These are phyloP conservation scores for Coilia nasus DNA, from an alignment of 2,797 vertebrate species.

Conservation along the genomic window DNA sequence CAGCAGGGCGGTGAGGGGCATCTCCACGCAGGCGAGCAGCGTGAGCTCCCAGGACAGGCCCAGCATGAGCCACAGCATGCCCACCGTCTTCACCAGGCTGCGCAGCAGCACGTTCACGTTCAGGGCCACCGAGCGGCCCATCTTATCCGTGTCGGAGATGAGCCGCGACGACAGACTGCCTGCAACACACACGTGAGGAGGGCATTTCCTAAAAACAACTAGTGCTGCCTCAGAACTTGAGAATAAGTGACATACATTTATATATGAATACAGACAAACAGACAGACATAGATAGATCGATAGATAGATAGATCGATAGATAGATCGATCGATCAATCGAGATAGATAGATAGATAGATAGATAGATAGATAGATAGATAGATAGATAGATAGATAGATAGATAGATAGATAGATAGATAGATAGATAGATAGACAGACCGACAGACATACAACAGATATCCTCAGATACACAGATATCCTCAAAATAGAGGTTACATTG, in stretches of 20 bases:
- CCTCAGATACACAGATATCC: neutral
- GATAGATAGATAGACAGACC: too few relatives aligned
- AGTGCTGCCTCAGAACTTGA: neutral
- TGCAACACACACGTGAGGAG: slow-evolving; percentile 48
- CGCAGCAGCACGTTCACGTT: slow-evolving; percentile 80
- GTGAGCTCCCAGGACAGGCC: slow-evolving; percentile 82
- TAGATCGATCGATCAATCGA: too few relatives aligned
- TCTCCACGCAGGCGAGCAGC: slow-evolving; percentile 77
- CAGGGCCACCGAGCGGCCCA: slow-evolving; percentile 78
- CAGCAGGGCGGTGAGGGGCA: slow-evolving; percentile 68
- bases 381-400: too few relatives aligned
- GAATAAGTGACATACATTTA: too few relatives aligned
- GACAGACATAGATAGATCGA: too few relatives aligned
- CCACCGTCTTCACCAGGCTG: slow-evolving; percentile 71
- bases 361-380: neutral
- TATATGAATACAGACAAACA: neutral
- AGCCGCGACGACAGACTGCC: slow-evolving; percentile 81
- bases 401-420: too few relatives aligned
- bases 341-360: neutral
- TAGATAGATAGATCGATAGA: too few relatives aligned
- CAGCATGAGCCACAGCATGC: slow-evolving; percentile 81
- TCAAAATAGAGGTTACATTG: too few relatives aligned
- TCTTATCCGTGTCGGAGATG: slow-evolving; percentile 78
- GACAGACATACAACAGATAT: too few relatives aligned
- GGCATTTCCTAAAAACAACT: too few relatives aligned